Base-by-base conservation (phyloP, 2,113 vertebrate genomes). In the Calypte anna region DNA sequence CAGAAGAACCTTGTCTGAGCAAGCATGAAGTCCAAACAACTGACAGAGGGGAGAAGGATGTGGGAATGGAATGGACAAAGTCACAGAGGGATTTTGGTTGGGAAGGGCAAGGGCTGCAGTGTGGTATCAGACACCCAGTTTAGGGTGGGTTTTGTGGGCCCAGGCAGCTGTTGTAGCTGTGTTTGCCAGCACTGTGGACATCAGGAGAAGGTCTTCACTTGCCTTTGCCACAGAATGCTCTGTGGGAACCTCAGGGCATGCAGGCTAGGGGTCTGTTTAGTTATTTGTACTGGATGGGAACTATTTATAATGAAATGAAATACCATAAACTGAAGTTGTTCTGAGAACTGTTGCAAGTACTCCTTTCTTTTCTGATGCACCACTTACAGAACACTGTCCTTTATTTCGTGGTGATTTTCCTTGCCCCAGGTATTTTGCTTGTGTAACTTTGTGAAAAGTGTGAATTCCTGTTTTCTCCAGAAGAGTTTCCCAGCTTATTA, bases 251-350 rank as follows among this genome's bases (percentile, higher is more conserved):
- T 31, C 3, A 20, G 38, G 3, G 21, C 31, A 0, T 28, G 38
- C 50, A 8, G 3, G 8, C 20, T 12, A 12, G 43, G 20, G 11
- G 6, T 43, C 54, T 54, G 7, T 12, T 3, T 6, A 15, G 30
- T 6, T 68, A 33, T 1, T 4, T 3, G 0, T 22, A 20, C 30
- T 3, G 6, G 25, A 24, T 38, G 74, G 68, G 50, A 18, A 8
- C 7, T 17, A 14, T 6, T 54, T 72, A 0, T 5, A 25, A 38
- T 15, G 14, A 50, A 0, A 31, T 9, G 5, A 17, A 20, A 0
- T 14, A 16, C 6, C 24, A 22, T 28, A 5, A 70, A 8, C 48
- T 55, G 40, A 27, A 15, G 17, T 2, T 62, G 24, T 74, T 74
- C 12, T 24, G 51, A 6, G 19, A 59, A 1, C 19, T 31, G 2